Percentiles rank a stretch among this genome's conserved stretches.
phyloP scores from a whole-genome alignment of 2,797 vertebrate genomes.

The Emydoidea blandingii region DNA sequence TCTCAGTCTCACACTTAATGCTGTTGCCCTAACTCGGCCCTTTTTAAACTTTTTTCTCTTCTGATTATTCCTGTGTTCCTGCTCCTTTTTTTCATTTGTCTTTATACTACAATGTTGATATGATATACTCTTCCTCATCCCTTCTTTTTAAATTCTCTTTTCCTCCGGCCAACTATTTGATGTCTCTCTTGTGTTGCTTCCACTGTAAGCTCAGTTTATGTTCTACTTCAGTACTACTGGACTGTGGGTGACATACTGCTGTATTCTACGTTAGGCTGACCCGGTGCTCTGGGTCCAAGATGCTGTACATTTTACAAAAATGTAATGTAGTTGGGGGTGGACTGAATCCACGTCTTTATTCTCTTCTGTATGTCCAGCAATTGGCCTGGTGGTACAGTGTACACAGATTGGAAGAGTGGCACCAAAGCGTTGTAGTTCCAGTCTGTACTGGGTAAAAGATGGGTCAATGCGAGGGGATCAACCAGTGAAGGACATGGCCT shows the following conservation, averaged over 20 bases:
- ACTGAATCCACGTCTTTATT: fast-evolving
- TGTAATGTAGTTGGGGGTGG: background rate
- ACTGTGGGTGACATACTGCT: background rate
- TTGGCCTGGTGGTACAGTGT: fast-evolving
- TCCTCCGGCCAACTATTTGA: background rate
- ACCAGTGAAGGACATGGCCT: background rate
- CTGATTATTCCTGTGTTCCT: fast-evolving
- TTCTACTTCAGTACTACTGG: background rate
- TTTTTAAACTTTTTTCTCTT: background rate
- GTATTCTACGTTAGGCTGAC: background rate
- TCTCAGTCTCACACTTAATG: background rate
- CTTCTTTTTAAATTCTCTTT: background rate
- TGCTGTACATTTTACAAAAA: slow-evolving; percentile 7
- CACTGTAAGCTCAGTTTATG: background rate
- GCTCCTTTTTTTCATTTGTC: fast-evolving
- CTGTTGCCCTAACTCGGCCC: background rate
- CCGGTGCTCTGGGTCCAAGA: background rate
- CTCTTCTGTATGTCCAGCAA: background rate
- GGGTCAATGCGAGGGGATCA: background rate
- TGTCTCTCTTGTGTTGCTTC: background rate
- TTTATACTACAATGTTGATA: too few relatives aligned
- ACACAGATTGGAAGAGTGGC: background rate
- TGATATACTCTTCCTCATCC: background rate
- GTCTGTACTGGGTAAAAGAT: background rate
- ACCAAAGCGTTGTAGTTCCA: background rate